Evolutionary conservation across 2,797 vertebrate species (phyloP).

Genomic region (Hyperoplus immaculatus): DNA sequence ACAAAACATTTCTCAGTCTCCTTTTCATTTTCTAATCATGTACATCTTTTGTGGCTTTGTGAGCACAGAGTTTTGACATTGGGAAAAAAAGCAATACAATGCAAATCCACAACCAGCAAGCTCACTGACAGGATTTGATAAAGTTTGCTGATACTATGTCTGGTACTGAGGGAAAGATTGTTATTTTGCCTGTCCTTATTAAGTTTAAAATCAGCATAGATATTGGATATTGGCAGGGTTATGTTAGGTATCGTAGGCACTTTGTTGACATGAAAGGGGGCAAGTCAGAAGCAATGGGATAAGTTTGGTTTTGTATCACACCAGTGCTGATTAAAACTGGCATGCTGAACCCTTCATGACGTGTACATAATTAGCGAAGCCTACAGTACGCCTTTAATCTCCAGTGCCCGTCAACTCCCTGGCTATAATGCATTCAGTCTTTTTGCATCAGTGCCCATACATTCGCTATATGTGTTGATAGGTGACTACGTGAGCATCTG

Average conservation of each 20-base stretch:
- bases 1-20: conserved; percentile 58
- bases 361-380: conserved; percentile 76
- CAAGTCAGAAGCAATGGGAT: conserved; percentile 51
- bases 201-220: conserved; percentile 61
- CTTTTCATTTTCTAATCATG: conserved; percentile 55
- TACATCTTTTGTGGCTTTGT: conserved; percentile 34
- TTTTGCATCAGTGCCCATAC: conserved; percentile 45
- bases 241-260: conserved; percentile 53
- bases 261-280: conserved; percentile 71
- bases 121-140: conserved; percentile 27
- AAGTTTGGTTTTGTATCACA: conserved; percentile 39
- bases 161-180: conserved; percentile 23
- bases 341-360: conserved; percentile 71
- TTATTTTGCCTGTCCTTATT: conserved; percentile 59
- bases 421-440: conserved; percentile 19
- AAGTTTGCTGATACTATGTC: conserved; percentile 38
- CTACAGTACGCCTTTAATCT: conserved; percentile 73
- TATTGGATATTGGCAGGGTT: conserved; percentile 57
- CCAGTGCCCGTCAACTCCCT: conserved; percentile 52
- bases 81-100: conserved; percentile 43
- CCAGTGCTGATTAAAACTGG: conserved; percentile 72
- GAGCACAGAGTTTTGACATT: conserved; percentile 50
- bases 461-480: conserved; percentile 41
- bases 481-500: conserved; percentile 33
- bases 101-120: conserved; percentile 29